Conservation (phyloP, 2,113 vertebrate genomes). For the Antennarius striatus region DNA sequence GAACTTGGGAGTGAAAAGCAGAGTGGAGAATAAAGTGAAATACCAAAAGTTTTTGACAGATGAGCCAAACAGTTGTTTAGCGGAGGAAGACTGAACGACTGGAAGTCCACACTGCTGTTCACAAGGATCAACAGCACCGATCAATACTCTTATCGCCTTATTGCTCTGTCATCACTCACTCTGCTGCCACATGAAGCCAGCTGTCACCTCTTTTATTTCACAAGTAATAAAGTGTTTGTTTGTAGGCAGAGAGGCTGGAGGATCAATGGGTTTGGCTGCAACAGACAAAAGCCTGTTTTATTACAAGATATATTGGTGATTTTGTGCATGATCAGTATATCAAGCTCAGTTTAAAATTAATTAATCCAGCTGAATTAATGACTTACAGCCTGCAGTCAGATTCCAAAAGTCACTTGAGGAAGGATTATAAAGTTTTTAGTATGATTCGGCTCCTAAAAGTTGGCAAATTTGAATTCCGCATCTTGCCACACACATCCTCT, state of each 20-base stretch:
- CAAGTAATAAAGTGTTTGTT: slow-evolving; percentile 21
- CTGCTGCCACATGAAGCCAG: slow-evolving; percentile 44
- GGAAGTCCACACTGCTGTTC: slow-evolving; percentile 4
- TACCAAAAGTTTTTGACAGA: background rate
- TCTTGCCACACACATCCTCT: too few relatives aligned
- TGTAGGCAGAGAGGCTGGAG: background rate
- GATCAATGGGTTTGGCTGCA: background rate
- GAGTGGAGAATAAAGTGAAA: background rate
- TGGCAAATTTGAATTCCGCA: too few relatives aligned
- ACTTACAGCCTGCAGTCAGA: too few relatives aligned
- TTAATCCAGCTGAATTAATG: too few relatives aligned
- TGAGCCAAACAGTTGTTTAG: too few relatives aligned
- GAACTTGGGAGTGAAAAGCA: too few relatives aligned
- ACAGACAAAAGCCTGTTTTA: too few relatives aligned
- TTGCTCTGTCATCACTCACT: slow-evolving; percentile 49
- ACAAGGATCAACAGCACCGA: slow-evolving; percentile 9
- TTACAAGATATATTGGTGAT: too few relatives aligned
- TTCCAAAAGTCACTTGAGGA: too few relatives aligned
- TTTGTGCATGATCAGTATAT: slow-evolving; percentile 23
- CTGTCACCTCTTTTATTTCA: slow-evolving; percentile 43
- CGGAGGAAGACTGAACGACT: background rate
- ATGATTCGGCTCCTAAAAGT: too few relatives aligned
- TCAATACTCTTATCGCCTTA: slow-evolving; percentile 44
- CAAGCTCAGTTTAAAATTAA: background rate
- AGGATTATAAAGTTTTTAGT: too few relatives aligned